These are phyloP conservation scores for Callimorpha dominula DNA, from an alignment of 2,888 invertebrate species.

Conservation along the genomic window DNA sequence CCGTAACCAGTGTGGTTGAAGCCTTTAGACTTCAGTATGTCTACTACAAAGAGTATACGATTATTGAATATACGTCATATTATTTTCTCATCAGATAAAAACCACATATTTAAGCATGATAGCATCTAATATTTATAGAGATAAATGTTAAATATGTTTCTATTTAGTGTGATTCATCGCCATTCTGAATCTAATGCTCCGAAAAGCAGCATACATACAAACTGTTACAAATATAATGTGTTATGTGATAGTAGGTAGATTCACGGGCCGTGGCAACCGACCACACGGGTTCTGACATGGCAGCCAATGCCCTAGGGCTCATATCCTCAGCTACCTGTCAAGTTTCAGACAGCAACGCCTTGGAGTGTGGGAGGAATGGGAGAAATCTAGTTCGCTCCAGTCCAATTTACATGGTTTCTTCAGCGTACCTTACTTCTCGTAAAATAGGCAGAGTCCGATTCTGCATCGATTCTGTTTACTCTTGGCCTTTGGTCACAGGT, in stretches of 20 bases:
- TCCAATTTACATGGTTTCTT: background rate
- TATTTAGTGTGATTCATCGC: too few relatives aligned
- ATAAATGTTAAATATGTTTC: background rate
- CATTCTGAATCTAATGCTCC: too few relatives aligned
- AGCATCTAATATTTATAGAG: background rate
- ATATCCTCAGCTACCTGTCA: background rate
- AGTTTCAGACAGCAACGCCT: background rate
- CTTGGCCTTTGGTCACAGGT: background rate
- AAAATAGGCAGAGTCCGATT: background rate
- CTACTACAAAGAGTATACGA: background rate
- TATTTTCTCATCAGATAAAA: background rate
- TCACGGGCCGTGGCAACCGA: too few relatives aligned
- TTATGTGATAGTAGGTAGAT: too few relatives aligned
- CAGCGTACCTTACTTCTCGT: background rate
- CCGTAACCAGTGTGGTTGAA: background rate
- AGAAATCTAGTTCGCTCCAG: background rate
- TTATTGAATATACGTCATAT: background rate
- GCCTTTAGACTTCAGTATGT: background rate
- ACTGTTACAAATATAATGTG: too few relatives aligned
- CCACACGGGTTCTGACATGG: too few relatives aligned
- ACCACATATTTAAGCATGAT: too few relatives aligned
- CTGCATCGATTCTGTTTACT: background rate
- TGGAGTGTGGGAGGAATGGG: background rate
- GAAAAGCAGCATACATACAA: too few relatives aligned
- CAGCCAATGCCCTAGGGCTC: too few relatives aligned